Base-by-base conservation (phyloP, 2,113 vertebrate species). In the Spea multiplicata region DNA sequence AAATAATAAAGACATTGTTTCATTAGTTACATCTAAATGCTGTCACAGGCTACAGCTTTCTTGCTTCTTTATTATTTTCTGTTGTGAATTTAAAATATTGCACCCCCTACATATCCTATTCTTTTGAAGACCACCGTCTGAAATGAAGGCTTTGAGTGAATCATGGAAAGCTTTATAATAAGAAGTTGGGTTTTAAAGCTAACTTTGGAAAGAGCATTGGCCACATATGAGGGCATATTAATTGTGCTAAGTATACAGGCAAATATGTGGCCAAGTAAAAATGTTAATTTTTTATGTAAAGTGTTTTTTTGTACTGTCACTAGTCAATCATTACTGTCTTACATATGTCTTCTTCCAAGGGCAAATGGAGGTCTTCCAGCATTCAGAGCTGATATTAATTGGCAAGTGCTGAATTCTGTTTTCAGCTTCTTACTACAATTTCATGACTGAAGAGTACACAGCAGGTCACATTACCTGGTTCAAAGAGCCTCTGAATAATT, bases 1-100 rank as follows among this genome's bases (percentile, higher is more conserved):
- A 74, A 82, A 61, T 74, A 74, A 80, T 74, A 80, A 68, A 81
- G 74, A 79, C 65, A 72, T 68, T 66, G 73, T 87, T 87, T 84
- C 82, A 71, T 68, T 76, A 76, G 84, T 82, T 82, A 73, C 45
- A 64, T 49, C 48, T 61, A 65, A 78, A 61, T 65, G 66, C 8
- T 67, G 64, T 53, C 16, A 52, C 50, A 44, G 68, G 3, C 55
- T 13, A 59, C 8, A 59, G 71, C 90, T 1, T 30, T 30, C 30
- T 30, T 30, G 30, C 30, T 30, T 30, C 30, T 30, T 30, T 30
- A 30, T 30, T 30, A 30, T 30, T 30, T 30, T 30, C 2, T 1
- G 30, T 30, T 30, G 1, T 30, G 30, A 30, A 30, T 30, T 30
- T 30, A 30, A 30, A 30, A 30, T 30, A 30, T 30, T 30, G 1